phyloP scores from a whole-genome alignment of 2,888 invertebrate species.

The Actias luna region DNA sequence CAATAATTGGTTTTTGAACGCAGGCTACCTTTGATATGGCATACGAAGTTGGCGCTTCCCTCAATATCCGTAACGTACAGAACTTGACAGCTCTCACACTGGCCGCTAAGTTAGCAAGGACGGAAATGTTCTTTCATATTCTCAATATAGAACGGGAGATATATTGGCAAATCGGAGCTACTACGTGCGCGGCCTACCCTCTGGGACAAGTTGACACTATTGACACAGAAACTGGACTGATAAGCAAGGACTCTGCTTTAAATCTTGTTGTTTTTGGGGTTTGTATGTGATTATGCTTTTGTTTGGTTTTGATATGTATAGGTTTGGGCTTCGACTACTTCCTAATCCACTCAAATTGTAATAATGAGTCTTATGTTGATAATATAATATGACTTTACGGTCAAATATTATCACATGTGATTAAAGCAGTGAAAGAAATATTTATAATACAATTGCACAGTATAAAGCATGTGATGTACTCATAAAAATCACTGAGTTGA shows the following conservation, averaged over 20 bases:
- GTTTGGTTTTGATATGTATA: no score
- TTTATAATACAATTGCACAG: no score
- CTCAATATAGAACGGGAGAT: slow-evolving; percentile 97
- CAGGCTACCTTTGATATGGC: slow-evolving; percentile 96
- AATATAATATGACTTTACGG: no score
- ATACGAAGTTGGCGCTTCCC: slow-evolving; percentile 95
- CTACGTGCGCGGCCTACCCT: slow-evolving; percentile 98
- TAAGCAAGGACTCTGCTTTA: slow-evolving; percentile 97
- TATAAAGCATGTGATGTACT: no score
- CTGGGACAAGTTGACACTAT: slow-evolving; percentile 97
- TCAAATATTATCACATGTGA: background rate
- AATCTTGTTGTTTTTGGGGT: slow-evolving; percentile 98
- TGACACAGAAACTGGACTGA: slow-evolving; percentile 92
- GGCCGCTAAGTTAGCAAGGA: slow-evolving; percentile 95
- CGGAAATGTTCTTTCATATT: slow-evolving; percentile 98
- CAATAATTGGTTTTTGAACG: background rate
- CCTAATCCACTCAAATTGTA: no score
- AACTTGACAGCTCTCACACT: slow-evolving; percentile 96
- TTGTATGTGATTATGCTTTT: slow-evolving; percentile 51
- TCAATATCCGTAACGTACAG: slow-evolving; percentile 91
- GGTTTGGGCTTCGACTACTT: no score
- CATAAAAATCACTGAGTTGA: no score
- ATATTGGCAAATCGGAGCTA: slow-evolving; percentile 98
- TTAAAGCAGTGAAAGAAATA: no score
- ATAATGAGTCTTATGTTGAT: no score